Evolutionary conservation across 2,888 invertebrate genomes (phyloP), one percentile per base, ranked within the genome.

Genomic region (Brassicogethes aeneus): DNA sequence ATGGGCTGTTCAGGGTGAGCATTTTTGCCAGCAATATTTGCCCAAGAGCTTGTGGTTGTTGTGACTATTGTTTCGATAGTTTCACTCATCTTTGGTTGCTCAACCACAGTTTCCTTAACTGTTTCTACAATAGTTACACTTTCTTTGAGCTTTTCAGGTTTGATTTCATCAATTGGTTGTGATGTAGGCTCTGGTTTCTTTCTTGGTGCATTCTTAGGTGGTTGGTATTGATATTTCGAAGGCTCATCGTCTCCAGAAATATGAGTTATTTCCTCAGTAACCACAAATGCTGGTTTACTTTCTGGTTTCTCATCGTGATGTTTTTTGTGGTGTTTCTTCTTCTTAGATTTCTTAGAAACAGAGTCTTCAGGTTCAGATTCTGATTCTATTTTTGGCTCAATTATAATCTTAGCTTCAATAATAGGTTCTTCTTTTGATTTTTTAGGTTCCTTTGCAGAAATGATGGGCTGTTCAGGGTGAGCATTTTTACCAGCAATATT

Each of bases 301-400:
- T 32, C 32, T 12, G 7, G 32, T 10, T 7, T 5, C 30, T 47
- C 48, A 30, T 43, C 42, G 16, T 47, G 42, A 37, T 48, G 45
- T 15, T 53, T 51, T 30, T 45, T 48, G 34, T 49, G 52, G 8
- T 50, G 48, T 35, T 52, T 48, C 40, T 47, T 53, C 39, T 54
- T 54, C 37, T 51, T 55, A n/a, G 47, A 43, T 39, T 54, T 48
- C 39, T 50, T 50, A 10, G 23, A 23, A 5, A 10, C 5, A 10
- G 10, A 7, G 5, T 23, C 23, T 12, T 32, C 32, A 5, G 7
- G 32, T 10, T 32, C 32, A 10, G 32, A 32, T 12, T 32, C 32
- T 23, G 23, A 10, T 33, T 3, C 5, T 5, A 5, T 10, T 13
- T 33, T 10, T 7, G 23, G 23, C 10, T 33, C n/a, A n/a, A 33